Conservation (phyloP, 1,140 invertebrate species). For the Chironomus tepperi region DNA sequence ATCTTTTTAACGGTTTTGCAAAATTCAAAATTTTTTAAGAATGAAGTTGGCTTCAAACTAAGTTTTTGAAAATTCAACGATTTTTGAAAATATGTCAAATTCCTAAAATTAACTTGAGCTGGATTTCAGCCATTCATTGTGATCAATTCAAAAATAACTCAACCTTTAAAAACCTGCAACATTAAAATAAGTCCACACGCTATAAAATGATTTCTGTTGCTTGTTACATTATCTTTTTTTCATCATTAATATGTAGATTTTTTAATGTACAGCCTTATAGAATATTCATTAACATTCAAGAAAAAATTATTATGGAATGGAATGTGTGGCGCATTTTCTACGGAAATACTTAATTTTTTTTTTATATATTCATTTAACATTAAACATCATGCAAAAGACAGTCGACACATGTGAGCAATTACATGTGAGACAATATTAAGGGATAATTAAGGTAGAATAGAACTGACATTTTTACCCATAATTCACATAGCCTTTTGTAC, state of each 20-base stretch:
- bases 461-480: not conserved
- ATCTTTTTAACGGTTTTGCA: too few species aligned
- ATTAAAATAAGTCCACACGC: not conserved
- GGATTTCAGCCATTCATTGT: not conserved
- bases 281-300: constrained; percentile 2
- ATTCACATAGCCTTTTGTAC: not conserved
- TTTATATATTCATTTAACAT: too few species aligned
- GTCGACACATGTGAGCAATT: not conserved
- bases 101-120: too few species aligned
- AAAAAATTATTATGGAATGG: not conserved
- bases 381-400: too few species aligned
- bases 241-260: not conserved
- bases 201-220: constrained; percentile 21
- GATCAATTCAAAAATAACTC: not conserved
- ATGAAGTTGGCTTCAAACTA: too few species aligned
- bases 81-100: too few species aligned
- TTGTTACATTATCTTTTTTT: constrained; percentile 16
- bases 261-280: not conserved
- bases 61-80: too few species aligned
- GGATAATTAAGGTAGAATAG: not conserved
- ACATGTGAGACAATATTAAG: constrained; percentile 4
- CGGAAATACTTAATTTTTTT: too few species aligned
- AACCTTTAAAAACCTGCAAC: not conserved
- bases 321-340: too few species aligned
- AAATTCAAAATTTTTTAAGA: too few species aligned